Evolutionary conservation across 2,113 vertebrate species (phyloP).

Genomic region (Sebastes schlegelii): DNA sequence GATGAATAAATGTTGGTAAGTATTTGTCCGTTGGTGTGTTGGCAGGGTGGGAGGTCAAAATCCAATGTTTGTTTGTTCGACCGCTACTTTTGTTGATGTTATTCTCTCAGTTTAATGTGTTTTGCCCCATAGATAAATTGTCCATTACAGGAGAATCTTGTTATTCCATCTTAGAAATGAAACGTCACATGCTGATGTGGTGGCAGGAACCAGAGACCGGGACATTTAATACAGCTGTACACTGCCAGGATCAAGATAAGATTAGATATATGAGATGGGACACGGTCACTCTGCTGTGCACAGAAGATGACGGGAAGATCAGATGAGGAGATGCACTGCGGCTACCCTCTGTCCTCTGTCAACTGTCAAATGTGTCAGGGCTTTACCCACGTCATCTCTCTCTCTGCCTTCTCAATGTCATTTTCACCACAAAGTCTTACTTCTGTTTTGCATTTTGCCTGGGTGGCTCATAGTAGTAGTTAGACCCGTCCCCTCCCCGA

Average conservation of each 20-base stretch:
- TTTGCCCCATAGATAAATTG: slow-evolving; percentile 3
- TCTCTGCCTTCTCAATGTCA: not conserved
- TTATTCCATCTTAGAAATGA: slow-evolving; percentile 32
- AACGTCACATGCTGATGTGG: slow-evolving; percentile 31
- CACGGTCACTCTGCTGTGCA: slow-evolving; percentile 13
- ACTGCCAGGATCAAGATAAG: slow-evolving; percentile 31
- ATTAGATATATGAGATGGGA: slow-evolving; percentile 37
- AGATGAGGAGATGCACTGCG: slow-evolving; percentile 14
- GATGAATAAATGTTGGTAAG: slow-evolving; percentile 1
- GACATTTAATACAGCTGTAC: slow-evolving; percentile 34
- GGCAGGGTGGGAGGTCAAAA: not conserved
- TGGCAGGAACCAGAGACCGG: slow-evolving; percentile 1
- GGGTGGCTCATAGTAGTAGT: not conserved
- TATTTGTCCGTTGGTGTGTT: slow-evolving; percentile 1
- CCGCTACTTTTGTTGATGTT: not conserved
- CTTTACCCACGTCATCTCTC: not conserved
- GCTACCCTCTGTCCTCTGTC: not conserved
- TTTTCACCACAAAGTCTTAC: not conserved
- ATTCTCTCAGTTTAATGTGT: not conserved
- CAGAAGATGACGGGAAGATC: slow-evolving; percentile 22
- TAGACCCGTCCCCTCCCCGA: not conserved
- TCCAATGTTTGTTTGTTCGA: not conserved
- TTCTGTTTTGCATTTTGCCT: not conserved
- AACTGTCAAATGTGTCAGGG: not conserved
- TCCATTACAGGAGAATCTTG: not conserved